Evolutionary conservation across 2,113 vertebrate species (phyloP), one percentile per base, ranked within the genome.

Genomic region (Fregetta grallaria): DNA sequence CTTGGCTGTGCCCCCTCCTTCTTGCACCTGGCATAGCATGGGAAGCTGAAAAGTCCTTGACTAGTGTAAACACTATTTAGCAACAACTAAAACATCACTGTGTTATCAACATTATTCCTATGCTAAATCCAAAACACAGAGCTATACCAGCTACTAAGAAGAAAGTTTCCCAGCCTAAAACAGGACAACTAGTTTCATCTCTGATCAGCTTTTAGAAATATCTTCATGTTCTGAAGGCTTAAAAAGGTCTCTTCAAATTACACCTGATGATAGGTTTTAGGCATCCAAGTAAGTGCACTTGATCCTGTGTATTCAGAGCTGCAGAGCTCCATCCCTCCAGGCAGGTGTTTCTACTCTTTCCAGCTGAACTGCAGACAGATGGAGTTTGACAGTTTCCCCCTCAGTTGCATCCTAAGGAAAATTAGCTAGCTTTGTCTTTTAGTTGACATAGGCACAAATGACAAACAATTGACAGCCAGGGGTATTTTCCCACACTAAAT

Each of bases 201-300:
- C 23, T 8, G 70, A 94, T 70, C 38, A 45, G 38, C 78, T 96
- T 92, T 92, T 67, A 77, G 70, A 82, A 85, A 91, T 59, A 76
- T 19, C 13, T 90, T 62, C 49, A 36, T 58, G 50, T 76, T 92
- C 72, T 84, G 85, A 95, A 92, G 81, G 52, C 73, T 91, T 96
- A 95, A 97, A 97, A 97, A 97, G 91, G 90, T 97, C 89, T 95
- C 67, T 77, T 94, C 61, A 86, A 78, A 97, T 92, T 85, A 77
- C 26, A 90, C 80, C 92, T 96, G 97, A 93, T 96, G 97, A 93
- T 91, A 96, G 91, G 21, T 88, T 86, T 90, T 47, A 80, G 52
- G 49, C 89, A 93, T 81, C 80, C 38, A 32, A 86, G 72, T 94
- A 94, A 87, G 65, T 95, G 90, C 74, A 62, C 67, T 94, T 47